Conservation (phyloP, 2,797 vertebrate genomes). For the Simalia tracyae region DNA sequence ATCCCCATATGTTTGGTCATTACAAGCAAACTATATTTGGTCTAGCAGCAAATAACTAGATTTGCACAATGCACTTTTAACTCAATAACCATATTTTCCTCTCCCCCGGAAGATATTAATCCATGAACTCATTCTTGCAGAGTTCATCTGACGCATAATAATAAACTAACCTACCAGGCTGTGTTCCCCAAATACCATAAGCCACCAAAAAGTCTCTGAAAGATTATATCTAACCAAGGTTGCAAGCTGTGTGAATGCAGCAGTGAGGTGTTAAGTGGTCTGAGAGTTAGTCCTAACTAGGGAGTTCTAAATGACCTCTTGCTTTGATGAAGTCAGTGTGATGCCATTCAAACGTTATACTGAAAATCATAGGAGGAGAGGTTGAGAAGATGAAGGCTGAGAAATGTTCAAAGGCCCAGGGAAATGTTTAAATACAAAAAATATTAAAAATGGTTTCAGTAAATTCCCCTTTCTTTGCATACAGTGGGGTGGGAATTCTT, state of each 20-base stretch:
- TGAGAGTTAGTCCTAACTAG: background rate
- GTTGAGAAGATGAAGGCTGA: background rate
- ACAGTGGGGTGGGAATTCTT: background rate
- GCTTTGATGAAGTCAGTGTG: background rate
- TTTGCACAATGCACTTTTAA: background rate
- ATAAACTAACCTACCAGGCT: background rate
- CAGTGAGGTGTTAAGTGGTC: background rate
- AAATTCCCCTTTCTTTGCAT: background rate
- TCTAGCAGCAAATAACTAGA: background rate
- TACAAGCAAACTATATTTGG: background rate
- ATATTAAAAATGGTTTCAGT: background rate
- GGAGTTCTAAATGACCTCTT: background rate
- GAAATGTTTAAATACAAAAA: background rate
- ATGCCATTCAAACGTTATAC: background rate
- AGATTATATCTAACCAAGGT: background rate
- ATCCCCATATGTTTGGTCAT: background rate
- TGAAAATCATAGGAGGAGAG: background rate
- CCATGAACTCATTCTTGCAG: background rate
- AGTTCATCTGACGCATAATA: background rate
- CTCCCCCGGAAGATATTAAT: background rate
- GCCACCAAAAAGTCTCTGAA: background rate
- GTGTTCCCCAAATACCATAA: background rate
- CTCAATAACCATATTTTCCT: background rate
- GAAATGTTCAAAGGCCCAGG: background rate
- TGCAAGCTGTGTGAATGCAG: background rate